These are phyloP conservation scores for Acipenser transmontanus DNA, from an alignment of 2,797 vertebrate species.

Conservation along the genomic window DNA sequence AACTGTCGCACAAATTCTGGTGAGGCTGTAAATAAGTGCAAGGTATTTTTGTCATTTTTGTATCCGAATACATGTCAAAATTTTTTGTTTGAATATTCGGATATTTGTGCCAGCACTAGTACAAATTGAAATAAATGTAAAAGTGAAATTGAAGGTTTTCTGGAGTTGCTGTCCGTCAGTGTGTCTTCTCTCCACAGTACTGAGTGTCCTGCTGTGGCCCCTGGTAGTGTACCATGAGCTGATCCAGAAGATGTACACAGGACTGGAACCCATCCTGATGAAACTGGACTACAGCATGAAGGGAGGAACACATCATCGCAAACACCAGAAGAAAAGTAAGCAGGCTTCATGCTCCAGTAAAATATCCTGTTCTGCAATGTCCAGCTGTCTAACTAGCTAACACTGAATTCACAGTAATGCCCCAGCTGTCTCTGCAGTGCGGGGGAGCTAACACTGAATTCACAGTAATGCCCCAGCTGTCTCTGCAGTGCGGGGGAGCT, in stretches of 20 bases:
- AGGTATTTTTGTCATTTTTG: too few relatives aligned
- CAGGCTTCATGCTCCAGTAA: background rate
- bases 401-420: too few relatives aligned
- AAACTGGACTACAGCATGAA: conserved; percentile 99
- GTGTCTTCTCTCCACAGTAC: conserved; percentile 49
- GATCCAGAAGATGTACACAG: conserved; percentile 97
- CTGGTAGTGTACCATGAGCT: conserved; percentile 95
- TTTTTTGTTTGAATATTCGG: too few relatives aligned
- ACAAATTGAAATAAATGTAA: background rate
- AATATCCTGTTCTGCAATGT: too few relatives aligned
- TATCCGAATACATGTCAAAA: too few relatives aligned
- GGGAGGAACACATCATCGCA: conserved; percentile 78
- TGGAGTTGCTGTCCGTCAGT: background rate
- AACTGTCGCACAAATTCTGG: too few relatives aligned
- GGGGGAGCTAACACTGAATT: too few relatives aligned
- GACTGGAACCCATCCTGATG: conserved; percentile 93
- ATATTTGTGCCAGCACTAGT: too few relatives aligned
- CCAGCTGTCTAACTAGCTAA: background rate
- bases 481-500: too few relatives aligned
- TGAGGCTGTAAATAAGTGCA: too few relatives aligned
- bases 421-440: too few relatives aligned
- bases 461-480: too few relatives aligned
- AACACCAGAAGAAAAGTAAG: conserved; percentile 93
- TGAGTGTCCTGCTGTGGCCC: conserved; percentile 93
- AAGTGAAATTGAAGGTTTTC: background rate